Conservation (phyloP, 1,140 invertebrate genomes). For the Aradophagus sp. region DNA sequence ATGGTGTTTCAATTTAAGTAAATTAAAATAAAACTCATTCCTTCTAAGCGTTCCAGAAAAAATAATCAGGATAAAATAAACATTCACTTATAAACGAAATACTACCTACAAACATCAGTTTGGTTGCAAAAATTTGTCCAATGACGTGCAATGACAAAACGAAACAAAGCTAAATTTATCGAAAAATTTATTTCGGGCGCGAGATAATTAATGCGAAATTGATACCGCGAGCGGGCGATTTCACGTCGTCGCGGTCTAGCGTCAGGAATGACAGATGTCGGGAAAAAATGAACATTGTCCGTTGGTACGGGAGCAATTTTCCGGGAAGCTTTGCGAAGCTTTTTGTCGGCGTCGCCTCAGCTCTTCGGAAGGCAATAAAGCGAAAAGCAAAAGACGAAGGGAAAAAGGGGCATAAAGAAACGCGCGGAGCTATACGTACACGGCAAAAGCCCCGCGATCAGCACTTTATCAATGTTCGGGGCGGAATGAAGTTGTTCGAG, state of each 20-base stretch:
- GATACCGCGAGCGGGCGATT: constrained; percentile 1
- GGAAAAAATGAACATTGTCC: constrained; percentile 31
- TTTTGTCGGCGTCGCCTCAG: constrained; percentile 26
- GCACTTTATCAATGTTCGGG: constrained; percentile 46
- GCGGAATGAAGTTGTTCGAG: constrained; percentile 41
- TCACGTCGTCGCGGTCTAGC: not conserved
- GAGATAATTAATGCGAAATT: constrained; percentile 24
- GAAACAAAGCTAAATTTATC: not conserved
- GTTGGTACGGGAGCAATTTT: constrained; percentile 16
- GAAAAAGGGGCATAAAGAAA: constrained; percentile 2
- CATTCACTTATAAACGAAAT: too few species aligned
- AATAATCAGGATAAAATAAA: too few species aligned
- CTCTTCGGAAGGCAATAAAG: constrained; percentile 3
- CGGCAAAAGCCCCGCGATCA: constrained; percentile 23
- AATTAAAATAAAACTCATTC: too few species aligned
- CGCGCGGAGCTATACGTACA: too few species aligned
- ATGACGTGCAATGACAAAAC: too few species aligned
- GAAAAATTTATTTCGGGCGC: not conserved
- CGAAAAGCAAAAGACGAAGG: constrained; percentile 2
- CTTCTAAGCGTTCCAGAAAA: too few species aligned
- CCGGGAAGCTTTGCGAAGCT: constrained; percentile 7
- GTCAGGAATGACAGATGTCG: constrained; percentile 14
- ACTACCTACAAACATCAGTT: too few species aligned
- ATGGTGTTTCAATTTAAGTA: too few species aligned
- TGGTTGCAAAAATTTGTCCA: too few species aligned